Base-by-base conservation (phyloP, 2,113 vertebrate genomes). In the Phalacrocorax pelagicus region DNA sequence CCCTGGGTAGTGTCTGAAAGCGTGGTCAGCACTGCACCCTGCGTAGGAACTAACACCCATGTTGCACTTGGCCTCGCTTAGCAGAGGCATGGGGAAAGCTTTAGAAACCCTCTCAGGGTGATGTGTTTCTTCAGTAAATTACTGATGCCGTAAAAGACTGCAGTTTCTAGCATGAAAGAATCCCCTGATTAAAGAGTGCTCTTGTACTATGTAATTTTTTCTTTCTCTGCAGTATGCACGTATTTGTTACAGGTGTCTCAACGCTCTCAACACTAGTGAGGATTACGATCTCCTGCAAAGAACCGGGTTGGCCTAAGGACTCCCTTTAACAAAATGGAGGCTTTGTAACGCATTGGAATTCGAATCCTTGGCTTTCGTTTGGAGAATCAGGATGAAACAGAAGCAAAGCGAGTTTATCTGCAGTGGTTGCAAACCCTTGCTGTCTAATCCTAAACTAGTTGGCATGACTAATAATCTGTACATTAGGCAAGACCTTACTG, bases 91-190 rank as follows among this genome's bases (percentile, higher is more conserved):
- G 11, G 83, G 91, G 81, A 96, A 91, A 96, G 94, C 86, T 97
- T 94, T 95, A 97, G 89, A 92, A 95, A 94, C 94, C 96, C 94
- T 93, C 83, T 94, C 71, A 70, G 90, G 93, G 91, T 92, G 74
- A 46, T 78, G 95, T 79, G 91, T 93, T 92, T 46, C 84, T 88
- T 90, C 91, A 84, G 92, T 95, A 92, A 92, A 92, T 95, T 96
- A 93, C 94, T 95, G 93, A 89, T 93, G 88, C 71, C 54, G 1
- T 94, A 63, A 62, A 47, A 91, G 77, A 89, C 86, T 88, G 75
- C 85, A 72, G 46, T 91, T 93, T 70, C 58, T 75, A 70, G 66
- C 7, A 70, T 90, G 94, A 73, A 67, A 92, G 89, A 38, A 70
- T 47, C 77, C 82, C 66, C 61, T 58, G 81, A 49, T 55, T 72